Evolutionary conservation across 2,797 vertebrate species (phyloP).

Genomic region (Nothura maculosa): DNA sequence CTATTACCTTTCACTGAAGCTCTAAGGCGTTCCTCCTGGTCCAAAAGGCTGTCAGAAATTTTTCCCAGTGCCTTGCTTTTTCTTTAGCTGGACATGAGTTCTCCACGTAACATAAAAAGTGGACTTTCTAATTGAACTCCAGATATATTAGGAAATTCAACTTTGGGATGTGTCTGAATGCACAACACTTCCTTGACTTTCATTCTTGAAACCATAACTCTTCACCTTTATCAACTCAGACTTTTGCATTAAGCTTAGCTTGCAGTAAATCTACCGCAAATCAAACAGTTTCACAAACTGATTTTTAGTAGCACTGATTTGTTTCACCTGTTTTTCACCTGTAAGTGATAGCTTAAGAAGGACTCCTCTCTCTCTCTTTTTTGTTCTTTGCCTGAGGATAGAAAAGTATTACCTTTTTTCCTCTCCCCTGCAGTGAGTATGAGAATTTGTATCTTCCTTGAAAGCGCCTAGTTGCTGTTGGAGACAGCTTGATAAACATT

Average conservation of each 20-base stretch:
- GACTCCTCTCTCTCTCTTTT: neutral
- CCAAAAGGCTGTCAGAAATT: neutral
- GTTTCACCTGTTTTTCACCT: neutral
- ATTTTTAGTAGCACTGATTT: neutral
- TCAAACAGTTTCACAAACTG: neutral
- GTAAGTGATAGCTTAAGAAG: neutral
- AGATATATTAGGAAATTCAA: neutral
- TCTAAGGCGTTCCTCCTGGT: neutral
- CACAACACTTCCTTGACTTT: neutral
- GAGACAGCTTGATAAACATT: constrained; percentile 1
- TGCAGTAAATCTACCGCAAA: neutral
- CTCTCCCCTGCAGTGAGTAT: neutral
- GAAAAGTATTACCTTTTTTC: constrained; percentile 13
- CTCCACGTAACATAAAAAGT: neutral
- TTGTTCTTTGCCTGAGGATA: neutral
- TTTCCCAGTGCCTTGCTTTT: neutral
- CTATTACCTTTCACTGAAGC: neutral
- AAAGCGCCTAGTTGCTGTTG: constrained; percentile 13
- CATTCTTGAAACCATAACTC: neutral
- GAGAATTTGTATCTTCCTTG: neutral
- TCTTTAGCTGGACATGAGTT: neutral
- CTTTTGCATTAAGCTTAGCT: neutral
- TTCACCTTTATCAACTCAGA: neutral
- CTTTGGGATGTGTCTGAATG: neutral
- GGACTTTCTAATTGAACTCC: neutral